Evolutionary conservation across 53 echinoderm and acorn worm genomes (phyloP).

Genomic region (Echinometra lucunter): DNA sequence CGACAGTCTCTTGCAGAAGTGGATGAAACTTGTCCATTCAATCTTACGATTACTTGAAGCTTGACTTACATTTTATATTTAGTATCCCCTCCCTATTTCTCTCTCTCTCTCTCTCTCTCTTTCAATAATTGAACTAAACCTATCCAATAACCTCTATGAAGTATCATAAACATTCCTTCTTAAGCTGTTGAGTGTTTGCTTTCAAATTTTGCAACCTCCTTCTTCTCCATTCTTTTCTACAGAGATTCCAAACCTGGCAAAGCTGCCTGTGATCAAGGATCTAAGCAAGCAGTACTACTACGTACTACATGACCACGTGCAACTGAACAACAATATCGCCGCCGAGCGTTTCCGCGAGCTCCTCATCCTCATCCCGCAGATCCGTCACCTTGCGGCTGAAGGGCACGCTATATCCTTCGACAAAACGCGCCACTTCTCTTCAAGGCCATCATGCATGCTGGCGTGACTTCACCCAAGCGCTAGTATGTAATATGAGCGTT

Average conservation of each 20-base stretch:
- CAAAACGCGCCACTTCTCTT: constrained; percentile 93
- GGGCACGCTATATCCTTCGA: constrained; percentile 92
- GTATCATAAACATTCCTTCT: background rate
- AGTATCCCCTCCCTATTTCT: no score
- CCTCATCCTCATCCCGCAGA: constrained; percentile 88
- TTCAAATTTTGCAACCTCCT: background rate
- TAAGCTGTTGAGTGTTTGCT: no score
- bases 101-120: no score
- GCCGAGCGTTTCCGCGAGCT: constrained; percentile 94
- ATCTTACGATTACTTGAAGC: no score
- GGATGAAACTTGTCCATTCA: no score
- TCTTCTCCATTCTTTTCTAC: constrained; percentile 8
- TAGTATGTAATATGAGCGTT: background rate
- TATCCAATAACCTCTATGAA: background rate
- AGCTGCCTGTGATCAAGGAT: constrained; percentile 79
- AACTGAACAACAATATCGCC: constrained; percentile 92
- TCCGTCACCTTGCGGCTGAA: constrained; percentile 90
- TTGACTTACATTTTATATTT: no score
- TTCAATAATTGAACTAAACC: no score
- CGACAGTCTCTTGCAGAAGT: no score
- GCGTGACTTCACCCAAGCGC: constrained; percentile 54
- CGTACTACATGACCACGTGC: constrained; percentile 96
- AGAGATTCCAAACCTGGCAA: constrained; percentile 86
- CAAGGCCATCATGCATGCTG: constrained; percentile 98
- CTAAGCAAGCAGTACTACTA: constrained; percentile 97